A percentile compares a stretch with the other conserved stretches of the same genome.
phyloP scores from a whole-genome alignment of 2,888 invertebrate species.

The Diploptera punctata region DNA sequence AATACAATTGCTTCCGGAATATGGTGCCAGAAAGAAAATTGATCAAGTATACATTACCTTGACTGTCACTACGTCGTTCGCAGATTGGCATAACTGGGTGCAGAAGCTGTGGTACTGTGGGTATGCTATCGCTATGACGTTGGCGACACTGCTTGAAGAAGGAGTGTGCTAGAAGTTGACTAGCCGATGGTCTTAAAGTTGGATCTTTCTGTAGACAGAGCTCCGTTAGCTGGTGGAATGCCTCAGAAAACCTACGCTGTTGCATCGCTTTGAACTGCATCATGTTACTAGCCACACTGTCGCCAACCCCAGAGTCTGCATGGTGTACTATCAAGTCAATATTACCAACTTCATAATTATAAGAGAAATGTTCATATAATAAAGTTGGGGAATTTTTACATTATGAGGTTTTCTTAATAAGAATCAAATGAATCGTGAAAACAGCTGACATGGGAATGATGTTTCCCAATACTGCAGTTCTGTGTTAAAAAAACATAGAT shows the following conservation, averaged over 20 bases:
- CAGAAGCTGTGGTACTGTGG: slow-evolving; percentile 67
- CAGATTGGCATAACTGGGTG: slow-evolving; percentile 72
- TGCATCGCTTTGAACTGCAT: slow-evolving; percentile 46
- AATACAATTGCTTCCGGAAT: too few relatives aligned
- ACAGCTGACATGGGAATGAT: too few relatives aligned
- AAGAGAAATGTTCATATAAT: too few relatives aligned
- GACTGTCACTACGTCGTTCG: slow-evolving; percentile 60
- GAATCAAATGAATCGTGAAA: too few relatives aligned
- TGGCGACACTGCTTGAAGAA: slow-evolving; percentile 78
- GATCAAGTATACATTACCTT: too few relatives aligned
- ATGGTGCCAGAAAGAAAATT: too few relatives aligned
- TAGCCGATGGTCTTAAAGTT: slow-evolving; percentile 70
- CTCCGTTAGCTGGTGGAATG: slow-evolving; percentile 80
- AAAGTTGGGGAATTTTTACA: too few relatives aligned
- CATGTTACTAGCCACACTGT: slow-evolving; percentile 56
- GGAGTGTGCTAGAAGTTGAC: slow-evolving; percentile 72
- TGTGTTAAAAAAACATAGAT: too few relatives aligned
- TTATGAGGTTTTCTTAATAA: too few relatives aligned
- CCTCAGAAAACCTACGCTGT: slow-evolving; percentile 71
- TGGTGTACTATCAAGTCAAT: neutral
- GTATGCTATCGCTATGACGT: slow-evolving; percentile 52
- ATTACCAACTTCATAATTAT: too few relatives aligned
- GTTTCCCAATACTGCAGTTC: too few relatives aligned
- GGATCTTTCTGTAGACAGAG: slow-evolving; percentile 74
- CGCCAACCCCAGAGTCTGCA: slow-evolving; percentile 60